phyloP scores from a whole-genome alignment of 2,113 vertebrate genomes.

The Sceloporus undulatus region DNA sequence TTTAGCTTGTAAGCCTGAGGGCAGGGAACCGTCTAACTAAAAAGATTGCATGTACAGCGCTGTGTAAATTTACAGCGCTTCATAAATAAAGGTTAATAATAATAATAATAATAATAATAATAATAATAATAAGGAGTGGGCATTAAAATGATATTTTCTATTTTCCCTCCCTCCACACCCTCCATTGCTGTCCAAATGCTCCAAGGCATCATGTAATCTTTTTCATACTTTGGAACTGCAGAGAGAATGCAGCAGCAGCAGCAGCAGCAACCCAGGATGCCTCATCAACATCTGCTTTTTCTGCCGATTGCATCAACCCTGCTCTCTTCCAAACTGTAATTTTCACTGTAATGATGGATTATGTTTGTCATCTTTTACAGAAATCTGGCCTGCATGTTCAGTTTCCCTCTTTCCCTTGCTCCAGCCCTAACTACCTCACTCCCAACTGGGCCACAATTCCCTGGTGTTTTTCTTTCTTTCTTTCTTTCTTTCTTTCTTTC shows the following conservation, averaged over 20 bases:
- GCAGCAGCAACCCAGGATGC: constrained; percentile 33
- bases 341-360: constrained; percentile 73
- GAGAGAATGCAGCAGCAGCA: neutral
- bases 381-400: constrained; percentile 47
- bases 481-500: neutral
- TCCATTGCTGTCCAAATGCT: neutral
- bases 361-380: constrained; percentile 49
- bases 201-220: constrained; percentile 53
- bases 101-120: no score
- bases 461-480: neutral
- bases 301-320: constrained; percentile 56
- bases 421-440: neutral
- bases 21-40: no score
- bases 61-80: no score
- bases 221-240: constrained; percentile 49
- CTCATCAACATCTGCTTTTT: constrained; percentile 66
- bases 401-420: neutral
- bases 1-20: no score
- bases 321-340: constrained; percentile 68
- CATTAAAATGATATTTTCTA: neutral
- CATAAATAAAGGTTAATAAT: no score
- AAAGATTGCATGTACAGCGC: no score
- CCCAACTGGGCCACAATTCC: neutral
- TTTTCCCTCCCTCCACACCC: neutral
- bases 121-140: neutral